Percentiles rank a stretch among this genome's conserved stretches.
phyloP scores from a whole-genome alignment of 2,888 invertebrate genomes.

The Nineta flava region DNA sequence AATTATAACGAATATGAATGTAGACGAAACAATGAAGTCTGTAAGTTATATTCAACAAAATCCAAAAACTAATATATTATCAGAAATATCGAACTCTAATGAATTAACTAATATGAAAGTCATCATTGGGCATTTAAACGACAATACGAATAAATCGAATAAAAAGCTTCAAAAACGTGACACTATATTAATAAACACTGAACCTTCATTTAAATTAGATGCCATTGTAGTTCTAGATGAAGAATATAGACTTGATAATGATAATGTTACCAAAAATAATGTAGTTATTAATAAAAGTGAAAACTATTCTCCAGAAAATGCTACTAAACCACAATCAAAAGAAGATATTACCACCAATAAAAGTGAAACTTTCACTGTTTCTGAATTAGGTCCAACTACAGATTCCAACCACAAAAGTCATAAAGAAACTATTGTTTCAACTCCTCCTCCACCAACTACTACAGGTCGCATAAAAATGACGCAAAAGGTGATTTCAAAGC shows the following conservation, averaged over 20 bases:
- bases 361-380: neutral
- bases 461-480: neutral
- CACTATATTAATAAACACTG: conserved; percentile 19
- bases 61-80: neutral
- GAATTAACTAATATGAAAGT: neutral
- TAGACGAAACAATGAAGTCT: neutral
- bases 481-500: neutral
- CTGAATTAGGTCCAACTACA: neutral
- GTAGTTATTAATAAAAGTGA: neutral
- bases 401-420: neutral
- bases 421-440: neutral
- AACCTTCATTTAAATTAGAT: conserved; percentile 17
- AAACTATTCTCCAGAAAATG: too few relatives aligned
- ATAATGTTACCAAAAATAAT: neutral
- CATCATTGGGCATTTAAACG: neutral
- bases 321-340: neutral
- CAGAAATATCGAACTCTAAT: neutral
- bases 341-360: neutral
- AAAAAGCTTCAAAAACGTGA: neutral
- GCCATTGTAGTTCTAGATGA: neutral
- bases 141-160: neutral
- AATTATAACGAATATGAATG: conserved; percentile 4
- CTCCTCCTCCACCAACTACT: neutral
- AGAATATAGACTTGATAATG: neutral
- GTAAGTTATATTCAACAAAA: neutral